phyloP scores from a whole-genome alignment of 2,888 invertebrate species.

The Diplolepis rosae region DNA sequence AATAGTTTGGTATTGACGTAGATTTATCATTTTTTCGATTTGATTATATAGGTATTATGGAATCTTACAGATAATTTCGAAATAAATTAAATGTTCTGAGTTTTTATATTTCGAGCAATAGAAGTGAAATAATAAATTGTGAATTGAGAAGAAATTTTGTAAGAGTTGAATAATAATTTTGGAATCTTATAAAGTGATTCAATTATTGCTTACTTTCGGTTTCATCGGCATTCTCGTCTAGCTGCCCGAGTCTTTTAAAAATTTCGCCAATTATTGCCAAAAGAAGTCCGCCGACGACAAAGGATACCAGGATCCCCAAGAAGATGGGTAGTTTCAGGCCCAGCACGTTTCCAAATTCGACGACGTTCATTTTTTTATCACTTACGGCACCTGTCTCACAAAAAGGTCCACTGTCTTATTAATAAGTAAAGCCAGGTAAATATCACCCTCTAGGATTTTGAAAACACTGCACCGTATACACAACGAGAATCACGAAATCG shows the following conservation, averaged over 20 bases:
- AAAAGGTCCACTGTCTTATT: neutral
- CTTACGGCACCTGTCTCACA: neutral
- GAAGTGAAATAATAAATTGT: no score
- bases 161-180: neutral
- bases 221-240: neutral
- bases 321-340: conserved; percentile 37
- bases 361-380: conserved; percentile 48
- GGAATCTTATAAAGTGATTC: neutral
- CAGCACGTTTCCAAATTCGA: conserved; percentile 37
- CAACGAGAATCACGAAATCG: no score
- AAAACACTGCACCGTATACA: neutral
- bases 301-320: conserved; percentile 4
- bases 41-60: no score
- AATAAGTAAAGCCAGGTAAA: neutral
- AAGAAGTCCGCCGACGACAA: conserved; percentile 10
- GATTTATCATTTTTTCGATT: no score
- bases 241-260: neutral
- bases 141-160: neutral
- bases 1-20: no score
- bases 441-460: neutral
- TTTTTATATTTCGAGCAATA: no score
- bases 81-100: no score
- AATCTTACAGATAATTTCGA: no score
- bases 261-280: conserved; percentile 4
- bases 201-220: conserved; percentile 7